Base-by-base conservation (phyloP, 2,888 invertebrate species). In the Dryobota labecula region DNA sequence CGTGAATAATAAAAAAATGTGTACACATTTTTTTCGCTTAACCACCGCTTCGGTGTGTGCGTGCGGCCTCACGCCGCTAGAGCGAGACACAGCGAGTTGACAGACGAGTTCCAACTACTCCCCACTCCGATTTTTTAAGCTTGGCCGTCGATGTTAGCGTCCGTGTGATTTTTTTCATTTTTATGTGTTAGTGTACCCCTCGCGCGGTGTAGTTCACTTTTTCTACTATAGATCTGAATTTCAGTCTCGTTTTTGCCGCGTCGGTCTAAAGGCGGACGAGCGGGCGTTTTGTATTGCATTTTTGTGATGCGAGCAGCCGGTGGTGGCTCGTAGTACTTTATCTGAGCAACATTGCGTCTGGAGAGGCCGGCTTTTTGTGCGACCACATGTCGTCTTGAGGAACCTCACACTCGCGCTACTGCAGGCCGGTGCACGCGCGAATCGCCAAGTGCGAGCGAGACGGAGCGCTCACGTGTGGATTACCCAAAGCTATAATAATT, bases 231-330 rank as follows among this genome's bases (percentile, higher is more conserved):
- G 96, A 96, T 96, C 95, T 95, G 95, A 95, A 95, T 92, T 95
- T 96, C 96, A 96, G 96, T 96, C 95, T 95, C 93, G 96, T 95
- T 96, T 96, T 96, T 96, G 96, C 96, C 96, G 96, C 95, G 96
- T 94, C 91, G 92, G 93, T 95, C 95, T 95, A 93, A 94, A 95
- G 95, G 95, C 95, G 95, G 94, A 92, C 93, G 94, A 93, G 89
- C 93, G 93, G 90, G 92, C 90, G 90, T 93, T 94, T 94, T 94
- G 89, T 94, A 93, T 91, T 92, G 94, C 93, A 94, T 93, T 94
- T 92, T 93, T 93, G 92, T 93, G 92, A 91, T 91, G 90, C 91
- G 90, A 91, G 90, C 89, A 86, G 90, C 90, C 92, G 90, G 78
- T 82, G 78, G 78, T 84, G 76, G 83, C 85, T 88, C 88, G 85